Evolutionary conservation across 1,140 invertebrate species (phyloP).

Genomic region (Drosophila trapezifrons): DNA sequence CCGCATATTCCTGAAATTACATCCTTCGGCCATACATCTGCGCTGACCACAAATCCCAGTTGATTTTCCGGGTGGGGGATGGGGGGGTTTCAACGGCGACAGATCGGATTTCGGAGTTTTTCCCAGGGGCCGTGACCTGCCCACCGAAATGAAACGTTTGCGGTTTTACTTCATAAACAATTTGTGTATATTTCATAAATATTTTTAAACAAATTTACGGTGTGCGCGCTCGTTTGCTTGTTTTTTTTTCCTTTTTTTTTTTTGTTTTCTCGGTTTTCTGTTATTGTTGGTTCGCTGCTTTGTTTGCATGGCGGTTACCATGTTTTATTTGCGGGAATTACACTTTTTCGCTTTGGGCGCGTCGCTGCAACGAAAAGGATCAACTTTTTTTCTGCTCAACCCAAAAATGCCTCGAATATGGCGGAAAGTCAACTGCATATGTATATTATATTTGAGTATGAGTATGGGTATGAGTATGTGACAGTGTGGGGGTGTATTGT

Average conservation of each 20-base stretch:
- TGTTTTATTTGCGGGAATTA: conserved; percentile 68
- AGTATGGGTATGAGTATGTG: neutral
- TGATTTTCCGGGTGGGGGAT: neutral
- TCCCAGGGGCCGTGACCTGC: conserved; percentile 38
- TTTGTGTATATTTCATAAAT: conserved; percentile 72
- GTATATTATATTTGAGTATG: conserved; percentile 7
- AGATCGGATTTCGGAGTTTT: conserved; percentile 36
- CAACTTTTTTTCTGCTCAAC: conserved; percentile 61
- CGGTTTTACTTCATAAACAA: conserved; percentile 75
- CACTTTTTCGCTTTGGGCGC: conserved; percentile 35
- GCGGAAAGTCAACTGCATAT: conserved; percentile 60
- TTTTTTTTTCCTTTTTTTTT: conserved; percentile 16
- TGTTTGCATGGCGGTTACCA: conserved; percentile 55
- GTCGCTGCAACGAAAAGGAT: conserved; percentile 47
- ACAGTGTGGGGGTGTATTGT: neutral
- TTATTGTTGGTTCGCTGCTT: conserved; percentile 30
- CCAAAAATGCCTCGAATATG: conserved; percentile 44
- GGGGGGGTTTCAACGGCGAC: conserved; percentile 10
- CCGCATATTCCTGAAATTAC: conserved; percentile 15
- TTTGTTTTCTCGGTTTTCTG: conserved; percentile 4
- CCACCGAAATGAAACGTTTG: conserved; percentile 62
- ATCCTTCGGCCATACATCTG: neutral
- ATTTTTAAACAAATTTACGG: conserved; percentile 58
- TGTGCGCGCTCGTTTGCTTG: conserved; percentile 11
- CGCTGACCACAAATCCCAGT: conserved; percentile 14